Percentiles rank a stretch among this genome's conserved stretches.
phyloP scores from a whole-genome alignment of 2,113 vertebrate species.

The Axis porcinus region DNA sequence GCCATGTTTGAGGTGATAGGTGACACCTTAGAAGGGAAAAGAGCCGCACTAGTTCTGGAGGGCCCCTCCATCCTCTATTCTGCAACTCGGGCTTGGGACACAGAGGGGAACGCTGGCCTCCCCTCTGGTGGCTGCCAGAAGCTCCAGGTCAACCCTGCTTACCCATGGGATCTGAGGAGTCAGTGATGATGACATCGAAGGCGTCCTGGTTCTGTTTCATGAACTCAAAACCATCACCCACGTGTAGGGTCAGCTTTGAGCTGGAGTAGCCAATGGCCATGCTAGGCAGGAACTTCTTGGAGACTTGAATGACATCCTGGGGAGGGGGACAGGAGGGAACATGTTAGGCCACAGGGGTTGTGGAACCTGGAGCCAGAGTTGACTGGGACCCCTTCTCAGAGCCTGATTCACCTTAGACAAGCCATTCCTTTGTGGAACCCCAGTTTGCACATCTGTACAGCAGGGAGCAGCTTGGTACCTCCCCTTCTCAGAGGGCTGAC shows the following conservation, averaged over 20 bases:
- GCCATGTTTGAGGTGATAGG: background rate
- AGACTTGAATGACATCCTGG: slow-evolving; percentile 96
- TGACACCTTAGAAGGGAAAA: background rate
- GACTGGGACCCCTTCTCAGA: too few species aligned
- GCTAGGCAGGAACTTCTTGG: slow-evolving; percentile 95
- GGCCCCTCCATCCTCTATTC: background rate
- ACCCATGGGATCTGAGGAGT: slow-evolving; percentile 99
- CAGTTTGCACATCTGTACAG: background rate
- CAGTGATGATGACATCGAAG: slow-evolving; percentile 97
- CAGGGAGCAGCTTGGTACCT: background rate
- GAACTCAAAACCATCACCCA: slow-evolving; percentile 98
- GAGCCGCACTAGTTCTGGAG: background rate
- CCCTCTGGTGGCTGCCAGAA: background rate
- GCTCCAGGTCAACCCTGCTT: slow-evolving; percentile 34
- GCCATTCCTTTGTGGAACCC: background rate
- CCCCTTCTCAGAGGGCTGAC: background rate
- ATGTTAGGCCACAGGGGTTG: background rate
- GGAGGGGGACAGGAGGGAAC: slow-evolving; percentile 1
- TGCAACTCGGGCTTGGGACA: background rate
- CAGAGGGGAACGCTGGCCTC: background rate
- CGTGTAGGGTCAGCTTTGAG: slow-evolving; percentile 92
- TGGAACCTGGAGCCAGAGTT: background rate
- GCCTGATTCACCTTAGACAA: background rate
- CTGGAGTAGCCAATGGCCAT: slow-evolving; percentile 97
- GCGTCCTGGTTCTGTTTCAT: slow-evolving; percentile 99